These are phyloP conservation scores for Choreutis nemorana DNA, from an alignment of 2,888 invertebrate genomes.

Conservation along the genomic window DNA sequence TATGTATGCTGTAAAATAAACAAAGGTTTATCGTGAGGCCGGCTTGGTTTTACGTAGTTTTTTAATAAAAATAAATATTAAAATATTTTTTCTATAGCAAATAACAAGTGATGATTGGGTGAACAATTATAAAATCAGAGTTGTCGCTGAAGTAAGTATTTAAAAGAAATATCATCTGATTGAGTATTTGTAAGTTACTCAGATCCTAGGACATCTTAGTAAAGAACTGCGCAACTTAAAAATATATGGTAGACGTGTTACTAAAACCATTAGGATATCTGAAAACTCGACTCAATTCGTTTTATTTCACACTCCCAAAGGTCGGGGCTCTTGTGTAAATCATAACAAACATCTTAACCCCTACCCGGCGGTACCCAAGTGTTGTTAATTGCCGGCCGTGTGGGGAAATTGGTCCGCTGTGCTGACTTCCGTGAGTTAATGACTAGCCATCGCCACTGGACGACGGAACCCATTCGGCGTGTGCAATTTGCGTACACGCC, in stretches of 20 bases:
- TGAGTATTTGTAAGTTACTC: no score
- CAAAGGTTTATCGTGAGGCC: constrained; percentile 16
- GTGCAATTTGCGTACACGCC: constrained; percentile 55
- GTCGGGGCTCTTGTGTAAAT: constrained; percentile 39
- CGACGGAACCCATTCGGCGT: constrained; percentile 57
- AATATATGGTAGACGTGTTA: no score
- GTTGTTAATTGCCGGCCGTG: constrained; percentile 59
- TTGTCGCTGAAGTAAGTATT: no score
- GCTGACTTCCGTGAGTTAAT: constrained; percentile 61
- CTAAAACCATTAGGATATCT: no score
- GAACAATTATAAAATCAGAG: no score
- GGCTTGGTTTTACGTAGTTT: constrained; percentile 14
- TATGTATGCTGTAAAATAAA: constrained; percentile 19
- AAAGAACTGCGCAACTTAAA: no score
- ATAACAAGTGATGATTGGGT: no score
- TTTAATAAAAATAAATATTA: no score
- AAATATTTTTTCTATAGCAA: no score
- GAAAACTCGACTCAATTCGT: neutral
- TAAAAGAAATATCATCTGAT: no score
- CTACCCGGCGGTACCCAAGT: constrained; percentile 36
- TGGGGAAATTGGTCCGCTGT: constrained; percentile 61
- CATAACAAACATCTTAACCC: constrained; percentile 62
- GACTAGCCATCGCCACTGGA: constrained; percentile 59
- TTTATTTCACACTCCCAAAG: constrained; percentile 1
- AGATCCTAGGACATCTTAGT: no score